A percentile compares a stretch with the other conserved stretches of the same genome.
These are phyloP conservation scores for Panthera uncia DNA, from an alignment of 2,113 vertebrate species.

Conservation along the genomic window DNA sequence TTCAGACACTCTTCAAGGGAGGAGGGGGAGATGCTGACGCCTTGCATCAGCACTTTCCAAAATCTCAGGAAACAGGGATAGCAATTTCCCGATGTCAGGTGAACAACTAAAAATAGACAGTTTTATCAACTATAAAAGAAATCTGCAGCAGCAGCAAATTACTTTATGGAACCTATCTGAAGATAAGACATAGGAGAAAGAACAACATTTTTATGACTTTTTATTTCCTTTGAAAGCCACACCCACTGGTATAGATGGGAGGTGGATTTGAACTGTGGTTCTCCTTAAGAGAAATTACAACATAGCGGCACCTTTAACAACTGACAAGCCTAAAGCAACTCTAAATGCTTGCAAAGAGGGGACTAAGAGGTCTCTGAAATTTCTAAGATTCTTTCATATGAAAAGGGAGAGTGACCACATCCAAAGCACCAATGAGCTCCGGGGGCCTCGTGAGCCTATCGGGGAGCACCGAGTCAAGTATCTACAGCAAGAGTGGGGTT, in stretches of 20 bases:
- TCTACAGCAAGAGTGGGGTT: not conserved
- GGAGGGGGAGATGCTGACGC: not conserved
- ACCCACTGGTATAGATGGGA: not conserved
- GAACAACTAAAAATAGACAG: conserved; percentile 33
- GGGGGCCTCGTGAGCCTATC: not conserved
- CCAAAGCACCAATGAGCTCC: not conserved
- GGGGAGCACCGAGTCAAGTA: not conserved
- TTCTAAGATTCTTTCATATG: not conserved
- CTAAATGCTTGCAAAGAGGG: not conserved
- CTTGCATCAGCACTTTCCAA: not conserved
- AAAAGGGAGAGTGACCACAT: not conserved
- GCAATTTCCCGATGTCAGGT: not conserved
- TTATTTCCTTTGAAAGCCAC: conserved; percentile 19
- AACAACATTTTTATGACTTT: conserved; percentile 27
- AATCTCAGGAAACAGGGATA: not conserved
- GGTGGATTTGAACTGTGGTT: not conserved
- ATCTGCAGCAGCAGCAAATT: conserved; percentile 12
- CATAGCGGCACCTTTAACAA: not conserved
- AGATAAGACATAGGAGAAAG: conserved; percentile 40
- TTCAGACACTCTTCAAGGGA: not conserved
- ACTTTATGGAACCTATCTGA: not conserved
- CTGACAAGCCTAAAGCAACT: not conserved
- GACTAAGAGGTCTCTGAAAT: not conserved
- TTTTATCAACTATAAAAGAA: not conserved
- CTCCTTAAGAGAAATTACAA: not conserved